Conservation (phyloP, 2,797 vertebrate species). For the Syngnathus acus region DNA sequence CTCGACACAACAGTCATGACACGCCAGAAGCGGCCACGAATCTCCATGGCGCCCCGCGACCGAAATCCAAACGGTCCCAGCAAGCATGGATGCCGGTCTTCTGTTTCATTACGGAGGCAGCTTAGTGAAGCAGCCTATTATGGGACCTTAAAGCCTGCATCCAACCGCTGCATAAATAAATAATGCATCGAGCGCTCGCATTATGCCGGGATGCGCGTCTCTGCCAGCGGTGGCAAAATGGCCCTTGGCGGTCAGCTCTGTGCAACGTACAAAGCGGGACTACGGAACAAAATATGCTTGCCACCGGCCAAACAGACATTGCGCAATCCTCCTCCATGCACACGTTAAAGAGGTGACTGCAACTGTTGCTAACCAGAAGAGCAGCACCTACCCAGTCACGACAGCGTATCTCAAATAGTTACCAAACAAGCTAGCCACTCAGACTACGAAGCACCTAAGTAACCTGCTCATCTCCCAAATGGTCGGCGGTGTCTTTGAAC, state of each 20-base stretch:
- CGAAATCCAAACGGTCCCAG: neutral
- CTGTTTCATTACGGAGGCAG: conserved; percentile 5
- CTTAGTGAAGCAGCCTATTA: neutral
- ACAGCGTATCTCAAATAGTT: too few relatives aligned
- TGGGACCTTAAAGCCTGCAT: neutral
- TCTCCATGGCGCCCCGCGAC: neutral
- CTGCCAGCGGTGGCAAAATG: neutral
- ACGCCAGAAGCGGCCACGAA: too few relatives aligned
- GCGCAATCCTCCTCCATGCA: too few relatives aligned
- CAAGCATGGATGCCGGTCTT: neutral
- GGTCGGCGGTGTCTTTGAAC: neutral
- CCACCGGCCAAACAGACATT: too few relatives aligned
- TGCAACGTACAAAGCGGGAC: too few relatives aligned
- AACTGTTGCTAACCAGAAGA: too few relatives aligned
- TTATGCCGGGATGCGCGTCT: neutral
- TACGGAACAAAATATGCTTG: too few relatives aligned
- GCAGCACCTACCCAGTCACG: too few relatives aligned
- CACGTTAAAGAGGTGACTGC: too few relatives aligned
- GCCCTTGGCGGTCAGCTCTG: neutral
- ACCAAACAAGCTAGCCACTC: too few relatives aligned
- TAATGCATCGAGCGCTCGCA: neutral
- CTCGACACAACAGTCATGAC: too few relatives aligned
- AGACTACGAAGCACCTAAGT: neutral
- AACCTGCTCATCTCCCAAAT: neutral
- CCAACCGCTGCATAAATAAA: conserved; percentile 1